phyloP scores from a whole-genome alignment of 37 sponge, comb jelly and placozoan genomes.

The Amphimedon queenslandica region DNA sequence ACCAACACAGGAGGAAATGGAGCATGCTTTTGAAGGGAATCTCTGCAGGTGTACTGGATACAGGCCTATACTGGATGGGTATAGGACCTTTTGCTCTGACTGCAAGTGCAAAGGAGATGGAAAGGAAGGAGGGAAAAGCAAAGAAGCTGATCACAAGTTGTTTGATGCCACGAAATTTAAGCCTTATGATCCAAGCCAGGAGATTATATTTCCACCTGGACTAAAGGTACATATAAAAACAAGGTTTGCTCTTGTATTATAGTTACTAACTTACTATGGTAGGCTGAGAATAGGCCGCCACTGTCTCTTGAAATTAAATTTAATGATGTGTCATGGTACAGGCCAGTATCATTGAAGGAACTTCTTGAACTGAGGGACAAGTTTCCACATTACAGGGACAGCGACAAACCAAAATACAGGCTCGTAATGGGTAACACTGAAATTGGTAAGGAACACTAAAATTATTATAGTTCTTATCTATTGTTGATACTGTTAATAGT shows the following conservation, averaged over 20 bases:
- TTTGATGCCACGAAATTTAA: conserved; percentile 62
- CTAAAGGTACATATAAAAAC: conserved; percentile 47
- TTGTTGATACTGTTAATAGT: background rate
- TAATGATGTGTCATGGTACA: conserved; percentile 47
- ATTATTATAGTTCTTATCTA: no score
- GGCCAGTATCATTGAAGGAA: conserved; percentile 62
- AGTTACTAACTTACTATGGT: background rate
- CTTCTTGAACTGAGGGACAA: conserved; percentile 59
- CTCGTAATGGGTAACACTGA: conserved; percentile 79
- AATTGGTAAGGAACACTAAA: conserved; percentile 57
- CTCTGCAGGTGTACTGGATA: conserved; percentile 91
- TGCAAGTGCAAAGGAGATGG: background rate
- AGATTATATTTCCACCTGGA: conserved; percentile 80
- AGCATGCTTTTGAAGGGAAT: conserved; percentile 82
- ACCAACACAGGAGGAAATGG: conserved; percentile 52
- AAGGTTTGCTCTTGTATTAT: background rate
- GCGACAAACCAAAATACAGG: conserved; percentile 26
- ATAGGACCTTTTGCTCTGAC: conserved; percentile 77
- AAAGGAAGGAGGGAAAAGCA: background rate
- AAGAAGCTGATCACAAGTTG: conserved; percentile 2
- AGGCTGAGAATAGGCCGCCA: conserved; percentile 29
- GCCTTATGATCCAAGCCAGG: conserved; percentile 80
- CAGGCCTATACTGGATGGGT: conserved; percentile 80
- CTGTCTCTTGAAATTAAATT: conserved; percentile 40
- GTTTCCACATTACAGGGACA: conserved; percentile 31